Percentiles rank a stretch among this genome's conserved stretches.
phyloP scores from a whole-genome alignment of 1,140 invertebrate species.

The Anagrus nilaparvatae region DNA sequence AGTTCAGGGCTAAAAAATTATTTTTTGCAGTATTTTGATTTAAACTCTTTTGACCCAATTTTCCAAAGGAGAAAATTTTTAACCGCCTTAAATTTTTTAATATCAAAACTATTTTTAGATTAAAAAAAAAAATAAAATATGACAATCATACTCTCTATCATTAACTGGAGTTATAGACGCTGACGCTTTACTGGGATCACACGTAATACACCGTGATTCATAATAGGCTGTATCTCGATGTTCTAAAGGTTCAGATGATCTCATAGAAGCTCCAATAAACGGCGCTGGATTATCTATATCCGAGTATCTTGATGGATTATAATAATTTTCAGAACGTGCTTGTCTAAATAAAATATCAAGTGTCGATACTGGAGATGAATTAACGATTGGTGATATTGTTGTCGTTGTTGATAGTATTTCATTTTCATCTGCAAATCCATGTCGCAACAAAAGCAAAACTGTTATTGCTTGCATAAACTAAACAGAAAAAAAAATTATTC shows the following conservation, averaged over 20 bases:
- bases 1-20: too few relatives aligned
- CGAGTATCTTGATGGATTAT: constrained; percentile 24
- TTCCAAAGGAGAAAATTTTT: too few relatives aligned
- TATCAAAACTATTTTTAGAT: too few relatives aligned
- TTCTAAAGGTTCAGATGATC: constrained; percentile 24
- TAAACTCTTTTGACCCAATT: too few relatives aligned
- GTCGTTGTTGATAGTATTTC: constrained; percentile 12
- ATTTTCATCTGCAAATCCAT: constrained; percentile 15
- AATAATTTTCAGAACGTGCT: constrained; percentile 30
- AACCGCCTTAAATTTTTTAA: too few relatives aligned
- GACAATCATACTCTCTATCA: constrained; percentile 28
- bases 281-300: too few relatives aligned
- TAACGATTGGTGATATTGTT: constrained; percentile 17
- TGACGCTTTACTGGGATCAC: constrained; percentile 27
- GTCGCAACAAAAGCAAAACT: constrained; percentile 14
- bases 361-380: too few relatives aligned
- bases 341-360: constrained; percentile 31
- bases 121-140: constrained; percentile 5
- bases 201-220: constrained; percentile 35
- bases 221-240: constrained; percentile 33
- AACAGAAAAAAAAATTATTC: constrained; percentile 2
- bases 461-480: constrained; percentile 15
- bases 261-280: constrained; percentile 23
- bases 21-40: too few relatives aligned
- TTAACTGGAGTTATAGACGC: too few relatives aligned